phyloP scores from a whole-genome alignment of 2,888 invertebrate genomes.

The Drosophila mettleri region DNA sequence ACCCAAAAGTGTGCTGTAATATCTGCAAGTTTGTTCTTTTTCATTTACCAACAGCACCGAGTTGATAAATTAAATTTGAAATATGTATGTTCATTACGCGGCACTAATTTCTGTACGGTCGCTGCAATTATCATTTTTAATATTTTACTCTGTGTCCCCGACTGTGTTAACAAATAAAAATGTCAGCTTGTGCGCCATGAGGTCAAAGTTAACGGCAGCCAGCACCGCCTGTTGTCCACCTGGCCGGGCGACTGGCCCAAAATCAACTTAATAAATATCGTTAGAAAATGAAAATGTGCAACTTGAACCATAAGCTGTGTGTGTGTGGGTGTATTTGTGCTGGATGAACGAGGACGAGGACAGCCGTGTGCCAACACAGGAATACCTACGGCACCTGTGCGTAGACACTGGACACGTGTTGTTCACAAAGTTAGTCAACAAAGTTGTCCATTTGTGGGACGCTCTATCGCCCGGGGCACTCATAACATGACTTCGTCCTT shows the following conservation, averaged over 20 bases:
- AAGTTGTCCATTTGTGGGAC: constrained; percentile 60
- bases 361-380: constrained; percentile 7
- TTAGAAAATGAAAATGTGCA: constrained; percentile 68
- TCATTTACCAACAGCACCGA: constrained; percentile 14
- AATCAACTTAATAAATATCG: constrained; percentile 75
- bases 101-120: constrained; percentile 54
- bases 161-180: constrained; percentile 51
- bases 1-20: constrained; percentile 26
- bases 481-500: constrained; percentile 30
- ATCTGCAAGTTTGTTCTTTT: constrained; percentile 14
- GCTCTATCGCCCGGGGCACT: constrained; percentile 37
- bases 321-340: not conserved
- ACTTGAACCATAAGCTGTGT: constrained; percentile 39
- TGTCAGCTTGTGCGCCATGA: constrained; percentile 45
- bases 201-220: constrained; percentile 27
- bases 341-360: not conserved
- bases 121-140: constrained; percentile 66
- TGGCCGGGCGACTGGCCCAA: constrained; percentile 15
- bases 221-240: not conserved
- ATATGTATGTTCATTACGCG: constrained; percentile 64
- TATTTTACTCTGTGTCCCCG: constrained; percentile 27
- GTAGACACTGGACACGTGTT: constrained; percentile 62
- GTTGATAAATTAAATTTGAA: constrained; percentile 67
- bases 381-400: constrained; percentile 64
- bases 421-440: constrained; percentile 71